Base-by-base conservation (phyloP, 2,888 invertebrate genomes). In the Diploptera punctata region DNA sequence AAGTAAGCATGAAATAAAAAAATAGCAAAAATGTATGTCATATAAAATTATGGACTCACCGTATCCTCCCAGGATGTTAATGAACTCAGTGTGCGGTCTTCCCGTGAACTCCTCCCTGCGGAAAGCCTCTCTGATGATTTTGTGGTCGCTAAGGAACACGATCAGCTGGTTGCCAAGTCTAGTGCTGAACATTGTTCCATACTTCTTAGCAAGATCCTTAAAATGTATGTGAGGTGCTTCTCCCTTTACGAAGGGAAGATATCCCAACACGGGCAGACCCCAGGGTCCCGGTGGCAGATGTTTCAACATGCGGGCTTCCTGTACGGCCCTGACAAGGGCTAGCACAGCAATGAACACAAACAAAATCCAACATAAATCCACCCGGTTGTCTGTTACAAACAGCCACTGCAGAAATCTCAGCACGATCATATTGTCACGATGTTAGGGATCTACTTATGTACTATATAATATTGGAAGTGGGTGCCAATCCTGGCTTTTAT, bases 61-160 rank as follows among this genome's bases (percentile, higher is more conserved):
- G 78, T 94, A 94, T 79, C 95, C 95, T 80, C 93, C 94, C 68
- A 97, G 86, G 69, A 95, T 92, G 80, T 91, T 90, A 87, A 91
- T 93, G 80, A 96, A 91, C 74, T 94, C 94, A 33, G 93, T 94
- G 80, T 89, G 91, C 73, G 97, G 97, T 71, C 96, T 88, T 72
- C 94, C 95, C 77, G 94, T 93, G 83, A 96, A 95, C 80, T 93
- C 94, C 80, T 94, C 94, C 68, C 91, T 89, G 18, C 93, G 87
- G 82, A 96, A 95, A 31, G 94, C 91, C 81, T 95, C 93, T 75
- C 95, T 87, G 79, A 97, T 95, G 80, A 92, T 87, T 81, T 91
- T 90, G 83, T 94, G 92, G 85, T 96, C 95, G 84, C 93, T 93
- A 78, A 97, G 86, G 71, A 97, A 94, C 68, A 97, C 91, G 10